phyloP scores from a whole-genome alignment of 2,888 invertebrate species.

The Ochlodes sylvanus region DNA sequence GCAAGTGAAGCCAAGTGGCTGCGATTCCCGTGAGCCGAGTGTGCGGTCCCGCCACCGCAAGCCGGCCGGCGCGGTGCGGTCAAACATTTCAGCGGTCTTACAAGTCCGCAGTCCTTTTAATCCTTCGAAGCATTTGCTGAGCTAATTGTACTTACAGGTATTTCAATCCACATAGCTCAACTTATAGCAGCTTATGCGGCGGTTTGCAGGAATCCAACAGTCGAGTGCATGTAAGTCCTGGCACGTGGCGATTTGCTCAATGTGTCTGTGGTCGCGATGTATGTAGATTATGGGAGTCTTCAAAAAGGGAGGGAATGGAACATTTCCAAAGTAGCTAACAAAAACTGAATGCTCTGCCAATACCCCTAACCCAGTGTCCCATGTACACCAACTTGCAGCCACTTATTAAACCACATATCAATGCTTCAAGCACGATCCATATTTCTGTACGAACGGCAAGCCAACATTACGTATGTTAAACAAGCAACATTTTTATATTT shows the following conservation, averaged over 20 bases:
- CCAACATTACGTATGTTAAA: not conserved
- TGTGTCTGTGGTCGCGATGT: too few species aligned
- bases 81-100: conserved; percentile 22
- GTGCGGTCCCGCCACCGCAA: conserved; percentile 19
- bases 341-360: too few species aligned
- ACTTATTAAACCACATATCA: conserved; percentile 15
- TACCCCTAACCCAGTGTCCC: too few species aligned
- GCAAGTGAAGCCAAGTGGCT: conserved; percentile 14
- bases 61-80: not conserved
- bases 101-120: conserved; percentile 27
- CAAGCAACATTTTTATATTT: conserved; percentile 2
- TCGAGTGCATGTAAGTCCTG: too few species aligned
- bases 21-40: conserved; percentile 10
- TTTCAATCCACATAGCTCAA: too few species aligned
- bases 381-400: not conserved
- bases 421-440: not conserved
- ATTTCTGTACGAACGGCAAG: not conserved
- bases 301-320: too few species aligned
- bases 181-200: too few species aligned
- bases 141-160: too few species aligned
- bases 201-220: too few species aligned
- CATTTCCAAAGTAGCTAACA: too few species aligned
- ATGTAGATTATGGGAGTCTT: too few species aligned
- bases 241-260: too few species aligned
- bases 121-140: conserved; percentile 11